Base-by-base conservation (phyloP, 2,888 invertebrate species). In the Endomychus coccineus region DNA sequence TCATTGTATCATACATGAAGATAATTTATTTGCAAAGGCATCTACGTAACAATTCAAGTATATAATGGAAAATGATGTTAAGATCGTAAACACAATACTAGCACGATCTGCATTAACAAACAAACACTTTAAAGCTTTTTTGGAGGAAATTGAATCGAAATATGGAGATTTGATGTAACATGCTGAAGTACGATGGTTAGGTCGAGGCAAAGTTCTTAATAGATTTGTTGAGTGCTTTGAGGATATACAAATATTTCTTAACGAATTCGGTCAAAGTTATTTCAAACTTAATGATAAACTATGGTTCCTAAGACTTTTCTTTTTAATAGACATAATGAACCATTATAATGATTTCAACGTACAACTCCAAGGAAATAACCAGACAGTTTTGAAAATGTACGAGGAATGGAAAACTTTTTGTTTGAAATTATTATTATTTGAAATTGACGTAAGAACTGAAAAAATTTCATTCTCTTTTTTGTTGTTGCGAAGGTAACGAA, bases 1-100 rank as follows among this genome's bases (percentile, higher is more conserved):
- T 43, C 46, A 49, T 48, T 49, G 42, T 42, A 48, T 49, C 43
- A 49, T 48, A 42, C 44, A 48, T 45, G 40, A 48, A 49, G 40
- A 45, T 41, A 48, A 39, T n/a, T n/a, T n/a, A n/a, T n/a, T n/a
- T n/a, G n/a, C n/a, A n/a, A n/a, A n/a, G n/a, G n/a, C n/a, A n/a
- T n/a, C n/a, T n/a, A n/a, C 33, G 17, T 34, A 34, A 33, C 40
- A 46, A 41, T 33, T 46, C 37, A 45, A 44, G 39, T 37, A 48
- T 45, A 41, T 41, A 46, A 48, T 46, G 45, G 40, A 44, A 47
- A 47, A 45, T 21, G 44, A 48, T 39, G 37, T 48, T 40, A 49
- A 48, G 40, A 47, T 46, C 36, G 40, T 45, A 44, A 37, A 37
- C 40, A 39, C 16, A 19, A 48, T 49, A 44, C 30, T 48, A 45